Base-by-base conservation (phyloP, 2,888 invertebrate genomes). In the Eutolmus rufibarbis region DNA sequence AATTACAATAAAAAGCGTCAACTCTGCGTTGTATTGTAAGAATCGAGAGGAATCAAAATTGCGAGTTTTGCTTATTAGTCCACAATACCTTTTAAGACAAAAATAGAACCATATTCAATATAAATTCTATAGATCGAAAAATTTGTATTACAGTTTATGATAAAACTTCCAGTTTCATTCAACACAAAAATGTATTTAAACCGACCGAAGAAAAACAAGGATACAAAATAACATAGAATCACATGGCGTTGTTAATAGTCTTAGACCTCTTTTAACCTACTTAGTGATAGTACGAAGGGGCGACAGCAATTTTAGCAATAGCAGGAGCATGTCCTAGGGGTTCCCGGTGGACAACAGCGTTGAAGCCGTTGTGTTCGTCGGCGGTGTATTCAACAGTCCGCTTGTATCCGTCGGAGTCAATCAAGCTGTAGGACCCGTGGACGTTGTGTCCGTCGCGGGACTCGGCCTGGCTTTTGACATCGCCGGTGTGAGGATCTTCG, bases 321-420 rank as follows among this genome's bases (percentile, higher is more conserved):
- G 57, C 66, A 66, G 66, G 66, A 23, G 66, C 66, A 3, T 66
- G 66, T 19, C 66, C 66, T 12, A 66, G 9, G 66, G 93, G 93
- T 89, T 94, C 93, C 74, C 93, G 93, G 88, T 92, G 92, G 1
- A 94, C 94, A 74, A 94, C 90, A 5, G 94, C 94, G 90, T 94
- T 93, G 91, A 94, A 94, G 86, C 94, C 94, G 88, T 91, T 93
- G 89, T 93, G 93, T 16, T 92, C 91, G 90, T 94, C 94, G 43
- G 94, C 93, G 87, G 92, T 92, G 91, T 94, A 94, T 37, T 94
- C 93, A n/a, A 94, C 94, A 57, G 92, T 91, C 88, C 94, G 93
- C 86, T 92, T 92, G 89, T 92, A 92, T 56, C 94, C 94, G 91
- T 94, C 94, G 31, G 94, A 90, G 88, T 94, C 94, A 89, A 94